Evolutionary conservation across 2,113 vertebrate genomes (phyloP).

Genomic region (Sminthopsis crassicaudata): DNA sequence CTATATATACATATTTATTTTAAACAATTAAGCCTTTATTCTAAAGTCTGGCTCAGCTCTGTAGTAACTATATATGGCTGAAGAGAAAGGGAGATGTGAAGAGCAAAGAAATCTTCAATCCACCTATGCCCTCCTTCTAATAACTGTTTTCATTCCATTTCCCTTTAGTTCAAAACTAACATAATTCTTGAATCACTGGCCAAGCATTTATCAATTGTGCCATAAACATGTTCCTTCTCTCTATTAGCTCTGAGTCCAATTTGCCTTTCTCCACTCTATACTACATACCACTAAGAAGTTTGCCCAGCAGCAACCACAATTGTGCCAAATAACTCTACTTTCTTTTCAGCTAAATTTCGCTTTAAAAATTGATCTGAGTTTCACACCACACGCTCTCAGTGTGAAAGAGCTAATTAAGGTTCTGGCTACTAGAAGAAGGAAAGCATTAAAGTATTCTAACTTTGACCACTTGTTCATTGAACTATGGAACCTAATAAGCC

Average conservation of each 20-base stretch:
- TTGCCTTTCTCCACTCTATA: not conserved
- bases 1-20: too few relatives aligned
- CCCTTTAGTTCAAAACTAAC: not conserved
- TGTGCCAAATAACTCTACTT: not conserved
- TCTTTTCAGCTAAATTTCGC: not conserved
- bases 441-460: not conserved
- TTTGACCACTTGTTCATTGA: not conserved
- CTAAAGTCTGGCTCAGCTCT: not conserved
- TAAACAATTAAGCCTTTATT: too few relatives aligned
- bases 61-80: not conserved
- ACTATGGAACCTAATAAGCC: not conserved
- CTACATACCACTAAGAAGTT: not conserved
- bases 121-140: not conserved
- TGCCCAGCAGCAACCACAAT: not conserved
- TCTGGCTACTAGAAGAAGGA: not conserved
- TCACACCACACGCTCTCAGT: not conserved
- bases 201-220: not conserved
- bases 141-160: not conserved
- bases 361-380: not conserved
- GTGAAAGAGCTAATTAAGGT: not conserved
- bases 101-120: not conserved
- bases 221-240: not conserved
- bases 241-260: not conserved
- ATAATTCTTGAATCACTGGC: not conserved
- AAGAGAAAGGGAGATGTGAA: not conserved